A percentile compares a stretch with the other conserved stretches of the same genome.
Conservation (phyloP, 2,113 vertebrate species). For the Passer domesticus region DNA sequence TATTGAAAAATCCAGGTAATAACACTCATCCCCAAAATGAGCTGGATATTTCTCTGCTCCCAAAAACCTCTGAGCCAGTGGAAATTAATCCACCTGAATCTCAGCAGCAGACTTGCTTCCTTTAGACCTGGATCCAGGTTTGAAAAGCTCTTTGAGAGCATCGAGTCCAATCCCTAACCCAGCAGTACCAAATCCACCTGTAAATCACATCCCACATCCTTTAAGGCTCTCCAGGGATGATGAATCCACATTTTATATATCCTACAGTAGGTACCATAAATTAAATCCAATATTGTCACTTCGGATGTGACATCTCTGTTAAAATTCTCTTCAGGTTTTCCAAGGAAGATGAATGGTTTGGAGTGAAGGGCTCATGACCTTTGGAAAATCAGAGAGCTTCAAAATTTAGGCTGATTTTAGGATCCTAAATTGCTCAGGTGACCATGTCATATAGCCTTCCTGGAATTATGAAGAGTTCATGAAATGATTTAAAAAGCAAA, state of each 20-base stretch:
- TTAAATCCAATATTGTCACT: background rate
- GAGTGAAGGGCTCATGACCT: background rate
- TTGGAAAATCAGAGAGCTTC: background rate
- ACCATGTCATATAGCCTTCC: rapidly evolving
- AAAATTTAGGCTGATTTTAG: background rate
- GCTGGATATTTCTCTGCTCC: background rate
- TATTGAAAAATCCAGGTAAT: background rate
- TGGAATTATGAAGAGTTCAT: background rate
- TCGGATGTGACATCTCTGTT: no score
- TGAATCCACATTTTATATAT: background rate
- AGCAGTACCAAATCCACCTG: background rate
- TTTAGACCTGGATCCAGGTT: background rate
- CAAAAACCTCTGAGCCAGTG: background rate
- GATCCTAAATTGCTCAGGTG: background rate
- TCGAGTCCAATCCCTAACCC: background rate
- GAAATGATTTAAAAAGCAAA: background rate
- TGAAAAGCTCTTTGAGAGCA: background rate
- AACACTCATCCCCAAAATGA: constrained; percentile 7
- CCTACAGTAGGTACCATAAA: rapidly evolving
- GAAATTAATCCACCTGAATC: constrained; percentile 8
- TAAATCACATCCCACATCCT: background rate
- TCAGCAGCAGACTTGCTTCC: background rate
- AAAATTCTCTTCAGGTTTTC: background rate
- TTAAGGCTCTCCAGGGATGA: background rate
- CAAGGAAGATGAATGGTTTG: background rate